Base-by-base conservation (phyloP, 2,888 invertebrate genomes). In the Pecten maximus region DNA sequence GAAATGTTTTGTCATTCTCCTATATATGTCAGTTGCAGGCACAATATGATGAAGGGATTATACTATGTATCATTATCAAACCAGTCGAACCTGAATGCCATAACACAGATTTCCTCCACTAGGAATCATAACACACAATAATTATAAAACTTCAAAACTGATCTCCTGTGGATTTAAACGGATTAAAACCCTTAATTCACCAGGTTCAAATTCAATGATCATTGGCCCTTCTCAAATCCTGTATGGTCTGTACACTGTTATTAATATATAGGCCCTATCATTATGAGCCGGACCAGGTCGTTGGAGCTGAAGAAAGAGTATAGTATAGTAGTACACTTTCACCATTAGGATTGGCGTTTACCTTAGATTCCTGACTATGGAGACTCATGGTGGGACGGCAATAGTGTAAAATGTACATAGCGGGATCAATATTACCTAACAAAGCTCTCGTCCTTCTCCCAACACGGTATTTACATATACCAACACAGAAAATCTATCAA, bases 101-200 rank as follows among this genome's bases (percentile, higher is more conserved):
- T 23, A 60, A 60, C 60, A 35, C 4, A 35, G 74, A 28, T 23
- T 35, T 54, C 54, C 28, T 74, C 35, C 74, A 74, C 44, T 28
- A 8, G 74, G 35, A 35, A 35, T 74, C 35, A 6, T 16, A 74
- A 74, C 23, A 23, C 74, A 74, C 35, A 35, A n/a, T n/a, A n/a
- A 74, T 74, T 74, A 54, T 54, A 54, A 54, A n/a, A 19, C 19
- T 54, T 54, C 54, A 35, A 74, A 74, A 74, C 35, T 28, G 74
- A 74, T 74, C 28, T 8, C 74, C 74, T 74, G 74, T 28, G 35
- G 74, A 74, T 74, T 74, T 74, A 10, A 74, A 28, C 2, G 74
- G 74, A 74, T 74, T 74, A 74, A 74, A 74, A 74, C 74, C 74
- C 35, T 74, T 74, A 74, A 74, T 74, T 74, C 74, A 74, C 28